These are phyloP conservation scores for Empidonax traillii DNA, from an alignment of 2,113 vertebrate species.

Conservation along the genomic window DNA sequence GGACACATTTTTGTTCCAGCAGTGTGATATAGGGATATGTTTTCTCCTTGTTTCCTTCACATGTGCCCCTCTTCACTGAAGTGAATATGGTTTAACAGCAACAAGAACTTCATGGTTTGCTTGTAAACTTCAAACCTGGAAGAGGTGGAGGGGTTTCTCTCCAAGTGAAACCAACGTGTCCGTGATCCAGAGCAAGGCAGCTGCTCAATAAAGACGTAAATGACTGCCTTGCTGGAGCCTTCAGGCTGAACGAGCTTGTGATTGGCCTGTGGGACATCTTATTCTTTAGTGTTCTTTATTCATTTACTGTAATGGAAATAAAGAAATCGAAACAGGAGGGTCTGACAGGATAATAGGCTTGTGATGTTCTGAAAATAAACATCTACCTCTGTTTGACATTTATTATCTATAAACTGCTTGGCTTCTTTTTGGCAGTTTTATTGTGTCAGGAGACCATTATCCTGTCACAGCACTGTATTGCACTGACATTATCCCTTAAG, in stretches of 20 bases:
- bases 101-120: accelerated
- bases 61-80: accelerated
- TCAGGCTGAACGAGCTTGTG: background rate
- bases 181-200: background rate
- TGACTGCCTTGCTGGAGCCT: background rate
- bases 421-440: conserved; percentile 58
- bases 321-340: conserved; percentile 3
- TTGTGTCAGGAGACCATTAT: conserved; percentile 46
- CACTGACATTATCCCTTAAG: conserved; percentile 47
- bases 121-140: background rate
- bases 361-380: conserved; percentile 44
- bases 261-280: background rate
- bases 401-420: conserved; percentile 46
- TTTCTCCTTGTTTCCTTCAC: background rate
- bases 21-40: accelerated
- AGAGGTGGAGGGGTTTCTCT: background rate
- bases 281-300: background rate
- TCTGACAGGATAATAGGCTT: conserved; percentile 49
- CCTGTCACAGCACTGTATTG: conserved; percentile 10
- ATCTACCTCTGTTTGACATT: conserved; percentile 17
- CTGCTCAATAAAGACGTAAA: background rate
- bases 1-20: background rate
- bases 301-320: conserved; percentile 41
- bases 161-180: accelerated
- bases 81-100: background rate